A percentile compares a stretch with the other conserved stretches of the same genome.
phyloP scores from a whole-genome alignment of 2,888 invertebrate species.

The Oxytorus armatus region DNA sequence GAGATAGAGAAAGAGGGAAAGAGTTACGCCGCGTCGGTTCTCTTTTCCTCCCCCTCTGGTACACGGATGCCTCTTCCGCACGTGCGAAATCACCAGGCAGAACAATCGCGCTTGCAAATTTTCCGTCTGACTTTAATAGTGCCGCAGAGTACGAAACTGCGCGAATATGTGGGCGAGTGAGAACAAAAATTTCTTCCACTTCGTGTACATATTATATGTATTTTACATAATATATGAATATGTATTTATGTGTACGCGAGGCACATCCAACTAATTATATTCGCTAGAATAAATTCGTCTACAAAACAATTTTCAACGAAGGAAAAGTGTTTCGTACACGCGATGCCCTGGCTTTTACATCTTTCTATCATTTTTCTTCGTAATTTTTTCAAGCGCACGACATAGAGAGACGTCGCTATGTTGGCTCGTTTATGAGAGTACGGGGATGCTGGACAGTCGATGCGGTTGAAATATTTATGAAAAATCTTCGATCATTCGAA shows the following conservation, averaged over 20 bases:
- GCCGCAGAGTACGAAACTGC: constrained; percentile 48
- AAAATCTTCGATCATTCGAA: too few relatives aligned
- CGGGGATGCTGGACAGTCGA: too few relatives aligned
- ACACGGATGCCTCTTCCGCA: constrained; percentile 13
- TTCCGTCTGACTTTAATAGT: constrained; percentile 64
- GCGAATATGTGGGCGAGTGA: background rate
- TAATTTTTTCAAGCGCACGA: background rate
- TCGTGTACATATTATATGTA: constrained; percentile 3
- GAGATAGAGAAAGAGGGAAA: too few relatives aligned
- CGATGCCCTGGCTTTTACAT: background rate
- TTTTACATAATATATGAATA: background rate
- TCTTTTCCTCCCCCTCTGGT: background rate
- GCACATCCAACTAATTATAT: constrained; percentile 50
- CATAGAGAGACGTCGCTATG: too few relatives aligned
- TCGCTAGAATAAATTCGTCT: constrained; percentile 33
- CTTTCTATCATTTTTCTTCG: background rate
- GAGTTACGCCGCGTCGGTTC: constrained; percentile 20
- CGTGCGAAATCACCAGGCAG: constrained; percentile 22
- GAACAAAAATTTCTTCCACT: background rate
- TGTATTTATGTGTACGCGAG: background rate
- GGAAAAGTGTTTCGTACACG: constrained; percentile 12
- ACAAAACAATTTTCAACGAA: constrained; percentile 42
- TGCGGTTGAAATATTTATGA: too few relatives aligned
- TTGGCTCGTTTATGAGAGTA: too few relatives aligned
- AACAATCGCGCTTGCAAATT: constrained; percentile 61